Conservation (phyloP, 2,113 vertebrate genomes). For the Craseonycteris thonglongyai region DNA sequence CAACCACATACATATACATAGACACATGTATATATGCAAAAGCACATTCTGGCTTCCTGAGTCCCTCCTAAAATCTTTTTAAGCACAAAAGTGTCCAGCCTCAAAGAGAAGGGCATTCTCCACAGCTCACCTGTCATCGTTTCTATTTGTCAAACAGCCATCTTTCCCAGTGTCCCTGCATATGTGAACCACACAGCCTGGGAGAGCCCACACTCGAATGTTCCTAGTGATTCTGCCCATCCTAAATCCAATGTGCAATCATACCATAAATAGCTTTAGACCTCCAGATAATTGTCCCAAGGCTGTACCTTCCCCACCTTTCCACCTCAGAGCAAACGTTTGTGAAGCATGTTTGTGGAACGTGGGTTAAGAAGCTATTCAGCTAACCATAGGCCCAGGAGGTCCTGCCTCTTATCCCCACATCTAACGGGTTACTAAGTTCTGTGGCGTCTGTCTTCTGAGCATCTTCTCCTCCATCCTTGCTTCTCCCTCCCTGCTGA, state of each 20-base stretch:
- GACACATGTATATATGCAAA: background rate
- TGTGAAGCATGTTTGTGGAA: too few relatives aligned
- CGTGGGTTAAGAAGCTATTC: background rate
- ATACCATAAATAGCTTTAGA: background rate
- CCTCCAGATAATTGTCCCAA: background rate
- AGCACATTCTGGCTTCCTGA: background rate
- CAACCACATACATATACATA: background rate
- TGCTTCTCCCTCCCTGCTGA: background rate
- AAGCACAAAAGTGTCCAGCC: background rate
- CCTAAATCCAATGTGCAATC: background rate
- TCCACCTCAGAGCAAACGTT: background rate
- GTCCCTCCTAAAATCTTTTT: background rate
- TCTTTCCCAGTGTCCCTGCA: background rate
- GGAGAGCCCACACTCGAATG: background rate
- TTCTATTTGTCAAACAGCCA: background rate
- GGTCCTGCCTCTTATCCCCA: background rate
- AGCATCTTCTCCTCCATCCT: background rate
- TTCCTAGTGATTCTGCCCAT: background rate
- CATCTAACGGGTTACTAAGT: background rate
- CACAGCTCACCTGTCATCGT: background rate
- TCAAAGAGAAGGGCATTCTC: background rate
- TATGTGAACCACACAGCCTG: background rate
- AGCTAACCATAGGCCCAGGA: background rate
- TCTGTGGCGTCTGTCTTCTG: background rate
- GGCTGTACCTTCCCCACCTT: background rate